Evolutionary conservation across 2,797 vertebrate genomes (phyloP).

Genomic region (Alosa sapidissima): DNA sequence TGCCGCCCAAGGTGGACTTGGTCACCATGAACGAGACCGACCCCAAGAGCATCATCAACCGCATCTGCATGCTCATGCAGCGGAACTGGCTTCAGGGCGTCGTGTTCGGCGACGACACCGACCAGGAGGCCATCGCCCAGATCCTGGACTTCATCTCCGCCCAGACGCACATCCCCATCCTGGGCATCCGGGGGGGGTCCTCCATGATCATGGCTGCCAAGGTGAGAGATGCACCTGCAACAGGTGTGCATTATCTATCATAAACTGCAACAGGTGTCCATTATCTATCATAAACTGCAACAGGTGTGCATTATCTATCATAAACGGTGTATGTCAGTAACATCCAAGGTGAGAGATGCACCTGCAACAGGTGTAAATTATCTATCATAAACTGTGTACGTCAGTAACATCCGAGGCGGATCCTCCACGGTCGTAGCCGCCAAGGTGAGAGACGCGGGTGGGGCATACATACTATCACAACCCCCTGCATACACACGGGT

Average conservation of each 20-base stretch:
- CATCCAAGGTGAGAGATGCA: no score
- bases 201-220: constrained; percentile 99
- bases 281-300: no score
- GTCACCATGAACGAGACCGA: constrained; percentile 98
- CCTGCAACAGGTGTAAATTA: no score
- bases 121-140: constrained; percentile 98
- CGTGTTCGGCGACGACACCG: constrained; percentile 95
- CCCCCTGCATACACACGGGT: not conserved
- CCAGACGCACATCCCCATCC: constrained; percentile 95
- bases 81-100: constrained; percentile 92
- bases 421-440: constrained; percentile 99
- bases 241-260: no score
- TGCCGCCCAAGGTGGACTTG: constrained; percentile 87
- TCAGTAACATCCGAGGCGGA: constrained; percentile 88
- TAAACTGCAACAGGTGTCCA: no score
- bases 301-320: no score
- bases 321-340: no score
- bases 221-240: constrained; percentile 70
- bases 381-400: no score
- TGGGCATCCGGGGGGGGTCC: constrained; percentile 94
- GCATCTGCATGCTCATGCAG: constrained; percentile 97
- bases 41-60: constrained; percentile 97
- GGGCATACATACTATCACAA: not conserved
- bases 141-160: constrained; percentile 99
- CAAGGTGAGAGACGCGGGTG: constrained; percentile 80